These are phyloP conservation scores for Agapornis canus DNA, from an alignment of 2,797 vertebrate species.

Conservation along the genomic window DNA sequence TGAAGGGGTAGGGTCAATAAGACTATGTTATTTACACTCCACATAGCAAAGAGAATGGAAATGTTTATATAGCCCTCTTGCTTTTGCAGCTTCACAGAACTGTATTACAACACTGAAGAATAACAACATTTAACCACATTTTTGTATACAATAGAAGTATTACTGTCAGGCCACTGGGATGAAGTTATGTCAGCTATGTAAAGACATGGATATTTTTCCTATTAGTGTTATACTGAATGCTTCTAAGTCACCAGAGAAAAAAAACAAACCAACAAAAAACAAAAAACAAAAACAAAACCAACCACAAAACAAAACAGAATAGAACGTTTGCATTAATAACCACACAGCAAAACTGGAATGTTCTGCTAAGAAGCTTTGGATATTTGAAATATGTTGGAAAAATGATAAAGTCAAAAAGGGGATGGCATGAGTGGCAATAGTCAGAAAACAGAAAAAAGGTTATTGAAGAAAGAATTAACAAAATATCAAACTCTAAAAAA, in stretches of 20 bases:
- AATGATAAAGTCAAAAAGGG: neutral
- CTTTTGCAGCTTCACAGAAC: neutral
- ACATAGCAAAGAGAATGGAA: neutral
- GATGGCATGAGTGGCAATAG: neutral
- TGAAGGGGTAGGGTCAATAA: neutral
- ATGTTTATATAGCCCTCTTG: neutral
- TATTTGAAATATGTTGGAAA: neutral
- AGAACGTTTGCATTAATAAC: neutral
- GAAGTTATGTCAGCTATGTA: neutral
- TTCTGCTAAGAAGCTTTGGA: neutral
- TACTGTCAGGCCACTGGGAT: neutral
- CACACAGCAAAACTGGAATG: neutral
- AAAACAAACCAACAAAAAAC: neutral
- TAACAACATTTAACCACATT: neutral
- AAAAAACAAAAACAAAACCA: too few species aligned
- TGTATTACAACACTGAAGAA: neutral
- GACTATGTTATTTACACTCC: neutral
- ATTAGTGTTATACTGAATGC: neutral
- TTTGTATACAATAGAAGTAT: constrained; percentile 6
- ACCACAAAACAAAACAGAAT: neutral
- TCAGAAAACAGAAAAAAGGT: neutral
- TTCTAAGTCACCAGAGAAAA: neutral
- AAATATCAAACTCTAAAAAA: neutral
- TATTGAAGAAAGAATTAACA: neutral
- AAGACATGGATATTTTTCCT: neutral